These are phyloP conservation scores for Alca torda DNA, from an alignment of 2,797 vertebrate species.

Conservation along the genomic window DNA sequence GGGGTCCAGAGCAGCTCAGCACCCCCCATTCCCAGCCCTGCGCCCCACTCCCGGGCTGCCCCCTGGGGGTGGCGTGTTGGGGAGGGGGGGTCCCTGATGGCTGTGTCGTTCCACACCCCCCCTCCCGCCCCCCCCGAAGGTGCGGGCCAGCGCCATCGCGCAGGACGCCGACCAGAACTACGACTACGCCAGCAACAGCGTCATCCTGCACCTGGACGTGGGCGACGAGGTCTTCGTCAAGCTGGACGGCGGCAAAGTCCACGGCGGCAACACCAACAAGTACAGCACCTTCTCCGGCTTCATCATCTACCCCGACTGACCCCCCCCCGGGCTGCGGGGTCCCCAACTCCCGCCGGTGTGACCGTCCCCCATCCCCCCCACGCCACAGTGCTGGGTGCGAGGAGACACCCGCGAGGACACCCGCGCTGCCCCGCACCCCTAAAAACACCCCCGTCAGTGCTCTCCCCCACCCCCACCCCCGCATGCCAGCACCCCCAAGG, in stretches of 20 bases:
- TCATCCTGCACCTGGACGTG: constrained; percentile 95
- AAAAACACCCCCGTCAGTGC: too few species aligned
- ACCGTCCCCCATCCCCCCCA: neutral
- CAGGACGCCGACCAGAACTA: constrained; percentile 98
- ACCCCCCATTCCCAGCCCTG: neutral
- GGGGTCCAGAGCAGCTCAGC: neutral
- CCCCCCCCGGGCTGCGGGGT: neutral
- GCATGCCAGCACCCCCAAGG: neutral
- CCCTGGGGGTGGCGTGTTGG: too few species aligned
- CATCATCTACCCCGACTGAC: constrained; percentile 93
- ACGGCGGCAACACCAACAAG: constrained; percentile 96
- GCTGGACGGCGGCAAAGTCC: constrained; percentile 95
- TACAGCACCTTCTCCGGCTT: constrained; percentile 98
- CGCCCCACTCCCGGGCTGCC: neutral
- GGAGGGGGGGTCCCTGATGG: neutral
- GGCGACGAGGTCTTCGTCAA: constrained; percentile 96
- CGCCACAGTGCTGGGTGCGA: neutral
- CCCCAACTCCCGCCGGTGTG: neutral
- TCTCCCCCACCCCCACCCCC: too few species aligned
- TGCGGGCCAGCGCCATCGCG: constrained; percentile 94
- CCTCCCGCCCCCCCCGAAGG: constrained; percentile 60
- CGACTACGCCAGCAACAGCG: constrained; percentile 96
- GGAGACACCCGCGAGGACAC: neutral
- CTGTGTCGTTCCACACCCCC: too few species aligned
- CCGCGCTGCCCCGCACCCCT: neutral